Evolutionary conservation across 2,797 vertebrate genomes (phyloP), one percentile per base, ranked within the genome.

Genomic region (Delichon dasypus): DNA sequence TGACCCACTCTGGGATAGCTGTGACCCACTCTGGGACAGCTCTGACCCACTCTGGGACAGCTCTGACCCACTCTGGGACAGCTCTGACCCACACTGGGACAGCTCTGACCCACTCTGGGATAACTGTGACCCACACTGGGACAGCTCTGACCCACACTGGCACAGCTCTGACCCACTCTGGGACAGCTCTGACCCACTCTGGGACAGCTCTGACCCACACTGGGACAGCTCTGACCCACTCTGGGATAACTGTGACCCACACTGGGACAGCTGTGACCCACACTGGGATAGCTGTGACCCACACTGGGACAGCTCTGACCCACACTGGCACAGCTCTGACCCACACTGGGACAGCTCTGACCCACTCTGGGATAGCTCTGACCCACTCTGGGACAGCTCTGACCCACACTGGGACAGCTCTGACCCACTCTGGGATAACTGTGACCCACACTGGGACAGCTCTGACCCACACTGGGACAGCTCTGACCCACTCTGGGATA

Each of bases 161-260:
- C n/a, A n/a, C n/a, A n/a, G 11, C n/a, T n/a, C n/a, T n/a, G n/a
- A 64, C 44, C 14, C 13, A 2, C 30, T 19, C 40, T 7, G 13
- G 9, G 30, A 25, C 0, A 34, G 11, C n/a, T n/a, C n/a, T n/a
- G n/a, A 64, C 44, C 14, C 13, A 2, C 30, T 19, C 40, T 7
- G 13, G 9, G 30, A 25, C 0, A 34, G 44, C 1, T 55, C 13
- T n/a, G n/a, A n/a, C n/a, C n/a, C n/a, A n/a, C n/a, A n/a, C n/a
- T n/a, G n/a, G n/a, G n/a, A n/a, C n/a, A n/a, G 11, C n/a, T n/a
- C n/a, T n/a, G n/a, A 64, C 44, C 14, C 13, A 2, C 30, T 19
- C 40, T 7, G 13, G 9, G 30, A 25, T 0, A 34, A 40, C 1
- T 55, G 11, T n/a, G n/a, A 64, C 44, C 14, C 13, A 2, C 30